Evolutionary conservation across 2,888 invertebrate genomes (phyloP).

Genomic region (Phania funesta): DNA sequence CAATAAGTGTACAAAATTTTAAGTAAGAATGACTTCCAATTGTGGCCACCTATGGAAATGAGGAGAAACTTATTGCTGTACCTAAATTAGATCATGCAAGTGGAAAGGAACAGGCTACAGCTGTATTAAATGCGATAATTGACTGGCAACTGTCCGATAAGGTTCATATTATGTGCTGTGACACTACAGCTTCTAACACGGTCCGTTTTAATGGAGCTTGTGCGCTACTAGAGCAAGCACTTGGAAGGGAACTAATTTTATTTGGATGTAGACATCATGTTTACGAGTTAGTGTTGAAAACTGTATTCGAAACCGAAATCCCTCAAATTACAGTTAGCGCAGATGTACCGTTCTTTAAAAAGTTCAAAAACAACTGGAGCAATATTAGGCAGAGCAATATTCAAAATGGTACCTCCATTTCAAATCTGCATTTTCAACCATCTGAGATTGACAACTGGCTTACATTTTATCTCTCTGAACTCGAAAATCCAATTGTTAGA

Average conservation of each 20-base stretch:
- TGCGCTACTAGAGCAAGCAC: constrained; percentile 49
- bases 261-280: constrained; percentile 23
- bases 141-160: constrained; percentile 68
- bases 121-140: constrained; percentile 65
- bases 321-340: neutral
- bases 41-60: constrained; percentile 69
- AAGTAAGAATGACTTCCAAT: constrained; percentile 70
- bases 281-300: constrained; percentile 51
- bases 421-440: neutral
- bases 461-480: constrained; percentile 26
- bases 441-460: constrained; percentile 15
- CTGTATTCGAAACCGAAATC: constrained; percentile 29
- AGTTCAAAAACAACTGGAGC: constrained; percentile 10
- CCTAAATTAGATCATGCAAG: constrained; percentile 70
- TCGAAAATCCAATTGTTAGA: constrained; percentile 22
- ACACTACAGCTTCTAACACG: constrained; percentile 70
- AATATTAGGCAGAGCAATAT: constrained; percentile 20
- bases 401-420: constrained; percentile 12
- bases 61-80: constrained; percentile 72
- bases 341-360: constrained; percentile 19
- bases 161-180: constrained; percentile 69
- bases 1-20: neutral
- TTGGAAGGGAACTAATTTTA: neutral
- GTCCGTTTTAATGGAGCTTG: constrained; percentile 70
- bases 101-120: constrained; percentile 67